These are phyloP conservation scores for Novumbra hubbsi DNA, from an alignment of 2,797 vertebrate genomes.

Conservation along the genomic window DNA sequence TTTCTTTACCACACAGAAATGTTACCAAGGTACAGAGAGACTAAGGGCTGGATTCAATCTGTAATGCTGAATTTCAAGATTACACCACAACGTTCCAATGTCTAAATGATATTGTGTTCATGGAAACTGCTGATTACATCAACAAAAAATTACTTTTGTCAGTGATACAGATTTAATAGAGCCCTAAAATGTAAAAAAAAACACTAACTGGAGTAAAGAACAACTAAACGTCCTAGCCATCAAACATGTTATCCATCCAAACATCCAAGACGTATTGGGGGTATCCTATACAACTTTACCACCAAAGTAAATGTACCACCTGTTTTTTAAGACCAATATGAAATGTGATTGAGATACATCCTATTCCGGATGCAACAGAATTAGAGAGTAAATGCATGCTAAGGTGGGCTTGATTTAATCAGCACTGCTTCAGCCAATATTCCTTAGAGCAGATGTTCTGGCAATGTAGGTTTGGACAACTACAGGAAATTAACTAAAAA, in stretches of 20 bases:
- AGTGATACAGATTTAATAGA: no score
- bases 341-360: conserved; percentile 31
- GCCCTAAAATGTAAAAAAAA: conserved; percentile 65
- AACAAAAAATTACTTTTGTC: no score
- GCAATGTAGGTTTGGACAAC: no score
- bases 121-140: no score
- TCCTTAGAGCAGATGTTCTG: no score
- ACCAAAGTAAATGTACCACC: conserved; percentile 80
- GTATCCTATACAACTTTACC: conserved; percentile 66
- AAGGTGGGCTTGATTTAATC: conserved; percentile 30
- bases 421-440: not conserved
- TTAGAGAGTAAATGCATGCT: conserved; percentile 57
- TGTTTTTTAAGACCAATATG: conserved; percentile 63
- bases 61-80: no score
- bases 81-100: no score
- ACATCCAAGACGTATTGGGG: conserved; percentile 64
- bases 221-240: conserved; percentile 80
- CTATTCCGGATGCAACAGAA: not conserved
- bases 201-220: conserved; percentile 73
- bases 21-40: conserved; percentile 88
- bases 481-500: no score
- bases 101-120: no score
- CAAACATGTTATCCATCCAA: conserved; percentile 72
- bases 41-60: conserved; percentile 74
- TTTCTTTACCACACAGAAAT: conserved; percentile 83